Conservation (phyloP, 1,140 invertebrate species). For the Pachyrhynchus sulphureomaculatus region DNA sequence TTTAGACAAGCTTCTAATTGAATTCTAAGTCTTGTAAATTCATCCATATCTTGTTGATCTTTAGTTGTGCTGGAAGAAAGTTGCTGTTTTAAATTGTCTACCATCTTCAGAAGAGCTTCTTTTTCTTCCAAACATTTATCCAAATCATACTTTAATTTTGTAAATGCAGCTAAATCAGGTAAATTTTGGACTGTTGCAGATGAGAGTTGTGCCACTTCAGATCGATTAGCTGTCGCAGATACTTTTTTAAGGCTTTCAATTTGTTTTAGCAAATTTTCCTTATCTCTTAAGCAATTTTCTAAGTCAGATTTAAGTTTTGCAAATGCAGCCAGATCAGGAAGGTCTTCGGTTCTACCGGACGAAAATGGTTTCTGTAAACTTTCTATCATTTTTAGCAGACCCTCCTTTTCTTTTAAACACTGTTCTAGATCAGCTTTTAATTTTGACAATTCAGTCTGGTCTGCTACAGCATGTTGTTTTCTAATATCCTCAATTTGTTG, state of each 20-base stretch:
- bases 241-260: conserved; percentile 13
- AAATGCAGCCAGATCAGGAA: background rate
- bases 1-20: conserved; percentile 5
- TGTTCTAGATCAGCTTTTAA: conserved; percentile 14
- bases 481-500: too few relatives aligned
- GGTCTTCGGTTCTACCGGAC: background rate
- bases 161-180: background rate
- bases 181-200: background rate
- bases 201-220: background rate
- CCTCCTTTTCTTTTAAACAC: conserved; percentile 13
- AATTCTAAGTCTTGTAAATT: conserved; percentile 1
- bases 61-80: background rate
- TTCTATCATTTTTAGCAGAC: conserved; percentile 6
- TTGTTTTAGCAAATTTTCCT: conserved; percentile 11
- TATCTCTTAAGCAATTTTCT: conserved; percentile 12
- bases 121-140: conserved; percentile 15
- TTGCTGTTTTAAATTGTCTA: conserved; percentile 10
- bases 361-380: conserved; percentile 11
- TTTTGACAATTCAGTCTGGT: too few relatives aligned
- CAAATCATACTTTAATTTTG: conserved; percentile 1
- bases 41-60: background rate
- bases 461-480: too few relatives aligned
- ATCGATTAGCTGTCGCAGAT: background rate
- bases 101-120: conserved; percentile 6
- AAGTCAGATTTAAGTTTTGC: conserved; percentile 1